Base-by-base conservation (phyloP, 2,888 invertebrate species). In the Drosophila macrospina region DNA sequence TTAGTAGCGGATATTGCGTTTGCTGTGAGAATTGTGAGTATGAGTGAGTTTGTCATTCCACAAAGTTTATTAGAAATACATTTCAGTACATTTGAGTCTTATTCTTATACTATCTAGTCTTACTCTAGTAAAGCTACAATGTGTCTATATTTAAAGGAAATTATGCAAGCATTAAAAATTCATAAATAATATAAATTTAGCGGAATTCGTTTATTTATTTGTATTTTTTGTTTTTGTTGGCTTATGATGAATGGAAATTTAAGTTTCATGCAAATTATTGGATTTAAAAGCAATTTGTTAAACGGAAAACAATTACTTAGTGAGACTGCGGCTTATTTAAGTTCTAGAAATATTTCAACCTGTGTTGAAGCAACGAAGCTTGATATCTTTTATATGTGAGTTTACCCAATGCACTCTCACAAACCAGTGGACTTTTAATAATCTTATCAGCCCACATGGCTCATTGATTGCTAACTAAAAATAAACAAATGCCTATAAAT, bases 261-360 rank as follows among this genome's bases (percentile, higher is more conserved):
- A 83, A 84, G 70, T 69, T 78, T 20, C 73, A 86, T 83, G 82
- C 81, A 83, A 83, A 83, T 86, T 73, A 64, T 13, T 39, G 75
- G 87, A 86, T 83, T 73, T 86, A 83, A 83, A 86, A 83, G 7
- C 82, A 66, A 83, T 83, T 72, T 59, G 51, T 82, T 69, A 60
- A 63, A 55, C 34, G 0, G 34, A 54, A 55, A 63, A n/a, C 32
- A 56, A 13, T 41, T 8, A n/a, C 15, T 41, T 15, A 16, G 10
- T 37, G 10, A 54, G 30, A 24, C 28, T 34, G 41, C 51, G 10
- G 15, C 8, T 60, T 52, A 61, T 39, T 26, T 61, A 70, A 32
- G 15, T 8, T 41, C 6, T 26, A 42, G 15, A 20, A 10, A 44
- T 36, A 44, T 45, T 59, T 56, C 16, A 62, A 28, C 11, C 11